Conservation (phyloP, 1,140 invertebrate species). For the Drosophila pruinosa region DNA sequence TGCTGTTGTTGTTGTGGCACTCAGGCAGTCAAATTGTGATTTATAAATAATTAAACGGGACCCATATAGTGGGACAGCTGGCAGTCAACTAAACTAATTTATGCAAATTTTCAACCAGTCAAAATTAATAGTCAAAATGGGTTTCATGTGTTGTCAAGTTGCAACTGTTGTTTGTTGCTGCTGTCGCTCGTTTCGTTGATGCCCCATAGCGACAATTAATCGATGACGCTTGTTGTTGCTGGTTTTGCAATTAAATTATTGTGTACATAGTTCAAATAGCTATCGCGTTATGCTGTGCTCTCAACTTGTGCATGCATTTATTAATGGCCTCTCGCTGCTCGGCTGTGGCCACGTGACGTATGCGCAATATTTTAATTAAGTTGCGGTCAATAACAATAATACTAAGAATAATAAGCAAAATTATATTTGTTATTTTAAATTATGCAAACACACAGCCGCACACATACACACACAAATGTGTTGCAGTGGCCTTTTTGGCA, state of each 20-base stretch:
- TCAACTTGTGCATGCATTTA: slow-evolving; percentile 1
- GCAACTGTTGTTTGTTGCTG: slow-evolving; percentile 9
- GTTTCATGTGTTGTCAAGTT: slow-evolving; percentile 21
- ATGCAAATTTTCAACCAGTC: slow-evolving; percentile 49
- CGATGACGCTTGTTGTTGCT: slow-evolving; percentile 36
- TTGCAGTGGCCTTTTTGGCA: slow-evolving; percentile 7
- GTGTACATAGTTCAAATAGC: slow-evolving; percentile 25
- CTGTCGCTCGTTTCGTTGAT: slow-evolving; percentile 7
- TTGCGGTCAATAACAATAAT: slow-evolving; percentile 55
- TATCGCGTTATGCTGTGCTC: slow-evolving; percentile 13
- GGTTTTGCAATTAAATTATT: slow-evolving; percentile 35
- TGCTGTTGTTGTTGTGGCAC: slow-evolving; percentile 11
- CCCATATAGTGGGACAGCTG: slow-evolving; percentile 25
- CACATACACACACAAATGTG: neutral
- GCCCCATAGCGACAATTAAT: slow-evolving; percentile 39
- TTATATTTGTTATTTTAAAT: slow-evolving; percentile 59
- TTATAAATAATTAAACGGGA: slow-evolving; percentile 55
- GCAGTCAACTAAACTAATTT: slow-evolving; percentile 46
- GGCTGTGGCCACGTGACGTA: slow-evolving; percentile 36
- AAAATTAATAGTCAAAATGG: slow-evolving; percentile 47
- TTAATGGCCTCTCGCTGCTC: slow-evolving; percentile 8
- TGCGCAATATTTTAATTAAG: slow-evolving; percentile 71
- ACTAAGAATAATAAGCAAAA: slow-evolving; percentile 48
- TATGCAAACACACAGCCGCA: slow-evolving; percentile 43
- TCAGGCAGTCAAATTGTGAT: slow-evolving; percentile 44